A percentile compares a stretch with the other conserved stretches of the same genome.
phyloP scores from a whole-genome alignment of 30 jellyfish, hydroid and myxozoan species.

The Hydractinia symbiolongicarpus region DNA sequence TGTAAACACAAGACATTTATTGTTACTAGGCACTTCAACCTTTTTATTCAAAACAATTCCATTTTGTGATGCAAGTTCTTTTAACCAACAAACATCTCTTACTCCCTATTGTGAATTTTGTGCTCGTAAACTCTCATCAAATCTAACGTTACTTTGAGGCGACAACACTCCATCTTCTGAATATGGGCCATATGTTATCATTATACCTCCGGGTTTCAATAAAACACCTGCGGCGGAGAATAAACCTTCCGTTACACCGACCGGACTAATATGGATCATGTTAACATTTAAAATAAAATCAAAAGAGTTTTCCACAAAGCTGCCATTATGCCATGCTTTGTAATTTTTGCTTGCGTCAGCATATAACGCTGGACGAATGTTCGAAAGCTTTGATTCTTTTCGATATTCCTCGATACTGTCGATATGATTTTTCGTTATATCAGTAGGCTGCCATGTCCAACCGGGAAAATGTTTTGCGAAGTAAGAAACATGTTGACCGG shows the following conservation, averaged over 20 bases:
- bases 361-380: constrained; percentile 7
- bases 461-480: constrained; percentile 24
- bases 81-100: constrained; percentile 13
- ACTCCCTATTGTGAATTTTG: constrained; percentile 27
- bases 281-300: constrained; percentile 15
- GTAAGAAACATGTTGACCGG: constrained; percentile 29
- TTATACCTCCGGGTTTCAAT: constrained; percentile 20
- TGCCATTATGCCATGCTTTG: not conserved
- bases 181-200: constrained; percentile 30
- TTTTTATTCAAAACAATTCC: not conserved
- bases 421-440: not conserved
- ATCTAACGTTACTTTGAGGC: constrained; percentile 22
- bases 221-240: constrained; percentile 16
- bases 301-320: not conserved
- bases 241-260: not conserved
- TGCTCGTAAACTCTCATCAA: constrained; percentile 12
- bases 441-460: constrained; percentile 36
- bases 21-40: constrained; percentile 26
- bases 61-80: constrained; percentile 11
- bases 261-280: constrained; percentile 25
- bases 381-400: constrained; percentile 2
- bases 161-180: constrained; percentile 27
- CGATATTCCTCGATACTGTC: constrained; percentile 19
- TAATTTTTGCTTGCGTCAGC: not conserved
- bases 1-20: constrained; percentile 22